Base-by-base conservation (phyloP, 2,888 invertebrate species). In the Eulithis prunata region DNA sequence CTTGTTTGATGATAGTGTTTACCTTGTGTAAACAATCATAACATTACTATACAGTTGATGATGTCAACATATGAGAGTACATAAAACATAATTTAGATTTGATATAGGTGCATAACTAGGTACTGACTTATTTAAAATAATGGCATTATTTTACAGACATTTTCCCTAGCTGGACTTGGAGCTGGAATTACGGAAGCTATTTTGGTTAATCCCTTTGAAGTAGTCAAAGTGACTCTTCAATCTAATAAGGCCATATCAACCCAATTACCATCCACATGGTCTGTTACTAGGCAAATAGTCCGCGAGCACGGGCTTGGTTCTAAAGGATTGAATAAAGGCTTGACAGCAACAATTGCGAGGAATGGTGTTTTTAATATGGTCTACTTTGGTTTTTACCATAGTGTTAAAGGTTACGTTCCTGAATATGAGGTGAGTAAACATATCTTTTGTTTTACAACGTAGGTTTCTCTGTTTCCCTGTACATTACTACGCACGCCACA, bases 321-420 rank as follows among this genome's bases (percentile, higher is more conserved):
- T 0, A 93, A 93, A 70, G 98, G 98, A 0, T 91, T 98, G 0
- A 97, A 97, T 81, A 97, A 97, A 86, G 99, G 98, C 1, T 86
- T 99, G 0, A 96, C 97, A 0, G 97, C 98, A 0, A 99, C 98
- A 1, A 95, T 98, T 79, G 96, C 96, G 7, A 94, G 99, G 74
- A 98, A 98, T 92, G 98, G 97, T 0, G 94, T 97, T 5, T 99
- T 98, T 85, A 99, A 99, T 85, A 97, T 97, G 95, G 94, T 98
- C 57, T 99, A 99, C 88, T 98, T 99, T 84, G 98, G 99, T 45
- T 97, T 98, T 84, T 99, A 99, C 86, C 98, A 98, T 89, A 97
- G 97, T 72, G 96, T 98, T 1, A 98, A 97, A 89, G 96, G 95
- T 57, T 91, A 89, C 74, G 81, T 96, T 61, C 96, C 96, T 11